phyloP scores from a whole-genome alignment of 2,888 invertebrate species.

The Heliconius erato region DNA sequence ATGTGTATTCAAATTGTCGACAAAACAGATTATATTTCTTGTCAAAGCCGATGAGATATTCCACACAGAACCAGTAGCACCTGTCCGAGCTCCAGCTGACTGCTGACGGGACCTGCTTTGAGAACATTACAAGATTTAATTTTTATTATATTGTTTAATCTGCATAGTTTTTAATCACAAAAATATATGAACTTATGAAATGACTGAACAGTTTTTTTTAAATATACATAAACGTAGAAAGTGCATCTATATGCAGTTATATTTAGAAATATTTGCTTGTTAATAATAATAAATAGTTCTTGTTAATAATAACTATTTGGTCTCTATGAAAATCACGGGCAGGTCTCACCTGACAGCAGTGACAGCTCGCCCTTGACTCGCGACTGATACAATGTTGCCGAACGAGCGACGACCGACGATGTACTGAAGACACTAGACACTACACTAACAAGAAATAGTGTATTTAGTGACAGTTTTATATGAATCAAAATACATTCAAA shows the following conservation, averaged over 20 bases:
- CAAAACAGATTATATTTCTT: background rate
- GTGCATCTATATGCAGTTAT: too few relatives aligned
- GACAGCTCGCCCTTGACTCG: background rate
- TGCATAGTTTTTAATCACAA: background rate
- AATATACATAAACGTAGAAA: background rate
- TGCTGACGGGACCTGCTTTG: background rate
- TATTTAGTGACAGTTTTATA: background rate
- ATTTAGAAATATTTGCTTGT: too few relatives aligned
- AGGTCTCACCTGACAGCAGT: background rate
- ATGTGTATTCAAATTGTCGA: background rate
- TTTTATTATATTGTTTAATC: background rate
- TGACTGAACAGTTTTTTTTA: background rate
- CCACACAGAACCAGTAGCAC: background rate
- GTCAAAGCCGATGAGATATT: background rate
- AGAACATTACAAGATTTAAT: background rate
- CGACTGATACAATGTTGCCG: background rate
- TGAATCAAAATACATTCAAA: background rate
- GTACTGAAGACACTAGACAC: too few relatives aligned
- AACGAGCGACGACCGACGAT: background rate
- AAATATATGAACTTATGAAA: background rate
- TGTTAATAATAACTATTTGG: too few relatives aligned
- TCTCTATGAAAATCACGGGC: background rate
- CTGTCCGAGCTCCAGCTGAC: background rate
- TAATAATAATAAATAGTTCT: too few relatives aligned
- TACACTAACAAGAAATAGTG: too few relatives aligned